Evolutionary conservation across 2,888 invertebrate genomes (phyloP), one percentile per base, ranked within the genome.

Genomic region (Drosophila histrio): DNA sequence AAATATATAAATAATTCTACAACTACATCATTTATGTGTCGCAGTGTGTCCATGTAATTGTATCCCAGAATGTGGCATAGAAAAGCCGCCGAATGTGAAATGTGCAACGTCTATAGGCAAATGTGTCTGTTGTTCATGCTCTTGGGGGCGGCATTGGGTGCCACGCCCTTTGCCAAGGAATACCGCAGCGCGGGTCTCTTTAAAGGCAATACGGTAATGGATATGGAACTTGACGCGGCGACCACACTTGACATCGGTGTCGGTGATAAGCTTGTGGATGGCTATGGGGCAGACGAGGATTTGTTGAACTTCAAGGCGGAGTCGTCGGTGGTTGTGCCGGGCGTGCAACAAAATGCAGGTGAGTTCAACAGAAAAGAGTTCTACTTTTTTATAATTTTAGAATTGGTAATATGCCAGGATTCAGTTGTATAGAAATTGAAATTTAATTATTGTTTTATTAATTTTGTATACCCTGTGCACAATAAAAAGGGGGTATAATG

Each of bases 141-240:
- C 11, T 26, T 70, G 38, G 62, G 77, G 60, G 76, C 69, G 61
- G 66, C 75, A 13, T 30, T 65, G 52, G 80, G 77, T 22, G 84
- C 84, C 67, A 67, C 78, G 21, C 84, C 88, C 46, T 88, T 86
- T 72, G 82, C 83, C 46, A 89, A 87, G 67, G 81, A 89, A 53
- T 76, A 86, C 59, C 88, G 87, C 69, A 89, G 79, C 57, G 78
- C 83, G 63, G 83, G 80, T 4, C 72, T 89, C 46, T 88, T 78
- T 58, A 83, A 87, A 36, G 84, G 85, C 62, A 90, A 90, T 72
- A 90, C 89, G 39, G 82, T 90, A 15, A 82, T 88, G 58, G 85
- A 90, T 61, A 85, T 87, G 68, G 88, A 90, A 59, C 58, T 85
- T 59, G 79, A 79, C 30, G 79, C 75, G 21, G 73, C 77, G 41